phyloP scores from a whole-genome alignment of 1,140 invertebrate genomes.

The Drosophila ercepeae region DNA sequence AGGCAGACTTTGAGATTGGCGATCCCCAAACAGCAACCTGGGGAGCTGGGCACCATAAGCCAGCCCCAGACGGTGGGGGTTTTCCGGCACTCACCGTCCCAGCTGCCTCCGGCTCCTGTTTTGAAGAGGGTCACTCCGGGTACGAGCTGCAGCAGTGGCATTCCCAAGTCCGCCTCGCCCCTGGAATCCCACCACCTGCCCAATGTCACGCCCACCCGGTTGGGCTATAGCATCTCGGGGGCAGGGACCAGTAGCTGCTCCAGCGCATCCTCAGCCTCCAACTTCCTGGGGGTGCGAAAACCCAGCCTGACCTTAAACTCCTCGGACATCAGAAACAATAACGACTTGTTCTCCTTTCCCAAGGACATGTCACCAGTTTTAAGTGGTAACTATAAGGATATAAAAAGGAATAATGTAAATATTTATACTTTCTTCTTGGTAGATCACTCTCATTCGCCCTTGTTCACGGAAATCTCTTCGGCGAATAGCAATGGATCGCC shows the following conservation, averaged over 20 bases:
- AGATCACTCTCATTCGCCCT: slow-evolving; percentile 76
- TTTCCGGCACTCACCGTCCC: slow-evolving; percentile 72
- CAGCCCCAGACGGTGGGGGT: slow-evolving; percentile 33
- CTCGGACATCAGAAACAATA: slow-evolving; percentile 75
- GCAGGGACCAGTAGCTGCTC: slow-evolving; percentile 27
- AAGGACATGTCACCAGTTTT: slow-evolving; percentile 78
- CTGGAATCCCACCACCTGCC: slow-evolving; percentile 77
- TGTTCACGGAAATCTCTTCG: slow-evolving; percentile 72
- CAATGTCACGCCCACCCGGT: slow-evolving; percentile 49
- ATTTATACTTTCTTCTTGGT: background rate
- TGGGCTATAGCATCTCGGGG: slow-evolving; percentile 18
- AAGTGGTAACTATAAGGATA: slow-evolving; percentile 41
- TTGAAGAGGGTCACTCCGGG: slow-evolving; percentile 49
- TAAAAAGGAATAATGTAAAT: background rate
- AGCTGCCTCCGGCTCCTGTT: slow-evolving; percentile 75
- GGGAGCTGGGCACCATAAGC: slow-evolving; percentile 34
- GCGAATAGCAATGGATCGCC: slow-evolving; percentile 63
- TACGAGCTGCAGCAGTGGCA: slow-evolving; percentile 23
- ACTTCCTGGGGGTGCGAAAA: slow-evolving; percentile 71
- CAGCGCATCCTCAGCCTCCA: slow-evolving; percentile 42
- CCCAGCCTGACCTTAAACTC: slow-evolving; percentile 76
- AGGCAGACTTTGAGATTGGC: slow-evolving; percentile 75
- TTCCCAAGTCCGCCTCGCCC: slow-evolving; percentile 75
- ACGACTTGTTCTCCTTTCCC: slow-evolving; percentile 76
- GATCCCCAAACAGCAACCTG: slow-evolving; percentile 76